Conservation (phyloP, 2,888 invertebrate genomes). For the Drosophila putrida region DNA sequence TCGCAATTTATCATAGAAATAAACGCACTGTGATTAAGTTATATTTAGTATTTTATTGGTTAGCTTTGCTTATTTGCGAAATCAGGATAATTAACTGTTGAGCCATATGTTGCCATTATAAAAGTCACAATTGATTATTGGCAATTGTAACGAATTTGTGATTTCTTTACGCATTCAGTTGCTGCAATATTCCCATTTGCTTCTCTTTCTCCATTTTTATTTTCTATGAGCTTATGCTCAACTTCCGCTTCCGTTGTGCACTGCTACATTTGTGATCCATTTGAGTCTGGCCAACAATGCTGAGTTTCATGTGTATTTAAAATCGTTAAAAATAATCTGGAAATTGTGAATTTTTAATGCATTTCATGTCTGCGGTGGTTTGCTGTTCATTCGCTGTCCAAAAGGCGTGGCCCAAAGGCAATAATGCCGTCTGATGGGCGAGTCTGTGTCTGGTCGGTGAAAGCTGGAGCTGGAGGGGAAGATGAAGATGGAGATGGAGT, state of each 20-base stretch:
- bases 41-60: neutral
- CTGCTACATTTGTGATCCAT: conserved; percentile 60
- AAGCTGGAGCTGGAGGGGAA: conserved; percentile 11
- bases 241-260: conserved; percentile 42
- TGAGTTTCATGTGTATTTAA: conserved; percentile 75
- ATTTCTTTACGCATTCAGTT: conserved; percentile 23
- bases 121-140: conserved; percentile 55
- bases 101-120: conserved; percentile 7
- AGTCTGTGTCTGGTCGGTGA: conserved; percentile 49
- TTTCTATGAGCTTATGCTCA: conserved; percentile 2
- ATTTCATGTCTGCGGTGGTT: conserved; percentile 69
- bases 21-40: neutral
- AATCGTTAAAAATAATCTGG: conserved; percentile 80
- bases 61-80: neutral
- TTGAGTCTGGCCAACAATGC: conserved; percentile 49
- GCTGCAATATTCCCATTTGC: conserved; percentile 24
- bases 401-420: conserved; percentile 56
- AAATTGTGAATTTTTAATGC: conserved; percentile 80
- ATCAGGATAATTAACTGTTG: conserved; percentile 5
- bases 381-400: conserved; percentile 37
- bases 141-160: conserved; percentile 45
- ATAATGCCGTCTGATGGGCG: conserved; percentile 71
- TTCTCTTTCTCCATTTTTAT: neutral
- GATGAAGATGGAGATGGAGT: neutral
- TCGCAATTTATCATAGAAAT: neutral